phyloP scores from a whole-genome alignment of 2,797 vertebrate species.

The Alcedo atthis region DNA sequence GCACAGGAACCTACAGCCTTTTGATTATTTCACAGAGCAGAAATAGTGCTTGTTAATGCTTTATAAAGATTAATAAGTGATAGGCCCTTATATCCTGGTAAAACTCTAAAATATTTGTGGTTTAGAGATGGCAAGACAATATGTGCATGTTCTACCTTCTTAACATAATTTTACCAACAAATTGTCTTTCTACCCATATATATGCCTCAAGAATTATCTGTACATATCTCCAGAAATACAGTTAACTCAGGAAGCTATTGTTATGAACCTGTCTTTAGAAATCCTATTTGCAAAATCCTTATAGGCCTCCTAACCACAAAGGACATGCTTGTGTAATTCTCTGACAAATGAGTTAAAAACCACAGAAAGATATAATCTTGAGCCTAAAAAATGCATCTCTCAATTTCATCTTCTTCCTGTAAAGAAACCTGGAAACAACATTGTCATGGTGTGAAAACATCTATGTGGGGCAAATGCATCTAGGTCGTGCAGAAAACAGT shows the following conservation, averaged over 20 bases:
- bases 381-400: conserved; percentile 2
- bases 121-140: conserved; percentile 1
- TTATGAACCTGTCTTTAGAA: conserved; percentile 12
- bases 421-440: conserved; percentile 40
- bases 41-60: conserved; percentile 23
- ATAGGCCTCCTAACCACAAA: background rate
- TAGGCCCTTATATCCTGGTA: conserved; percentile 31
- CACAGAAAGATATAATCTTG: background rate
- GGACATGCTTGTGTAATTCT: background rate
- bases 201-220: background rate
- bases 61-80: conserved; percentile 44
- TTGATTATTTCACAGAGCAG: conserved; percentile 45
- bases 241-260: background rate
- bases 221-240: background rate
- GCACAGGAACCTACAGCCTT: conserved; percentile 19
- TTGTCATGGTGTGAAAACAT: conserved; percentile 52
- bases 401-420: background rate
- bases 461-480: conserved; percentile 72
- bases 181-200: background rate
- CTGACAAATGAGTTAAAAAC: conserved; percentile 19
- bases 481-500: conserved; percentile 74
- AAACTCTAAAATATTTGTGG: conserved; percentile 40
- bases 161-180: background rate
- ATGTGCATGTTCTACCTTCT: background rate
- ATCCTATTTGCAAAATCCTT: background rate